Percentiles rank a stretch among this genome's conserved stretches.
Conservation (phyloP, 2,113 vertebrate genomes). For the Phoenicopterus ruber region DNA sequence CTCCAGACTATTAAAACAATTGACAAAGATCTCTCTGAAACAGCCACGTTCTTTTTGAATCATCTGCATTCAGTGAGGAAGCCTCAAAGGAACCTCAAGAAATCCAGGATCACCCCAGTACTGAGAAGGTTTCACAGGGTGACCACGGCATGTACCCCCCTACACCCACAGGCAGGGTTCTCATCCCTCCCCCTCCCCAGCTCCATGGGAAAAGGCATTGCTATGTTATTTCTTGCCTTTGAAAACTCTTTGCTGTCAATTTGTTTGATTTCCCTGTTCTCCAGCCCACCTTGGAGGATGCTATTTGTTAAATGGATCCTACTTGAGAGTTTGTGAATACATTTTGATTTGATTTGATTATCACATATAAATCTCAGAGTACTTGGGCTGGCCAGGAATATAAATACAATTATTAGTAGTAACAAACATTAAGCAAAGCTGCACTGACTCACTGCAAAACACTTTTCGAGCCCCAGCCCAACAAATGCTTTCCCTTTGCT, state of each 20-base stretch:
- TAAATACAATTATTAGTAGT: not conserved
- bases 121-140: not conserved
- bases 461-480: not conserved
- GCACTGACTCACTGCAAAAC: not conserved
- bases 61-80: not conserved
- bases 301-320: not conserved
- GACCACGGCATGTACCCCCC: fast-evolving
- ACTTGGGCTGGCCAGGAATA: not conserved
- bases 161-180: not conserved
- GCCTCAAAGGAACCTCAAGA: not conserved
- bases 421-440: not conserved
- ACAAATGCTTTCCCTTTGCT: not conserved
- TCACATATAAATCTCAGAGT: not conserved
- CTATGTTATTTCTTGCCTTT: not conserved
- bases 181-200: not conserved
- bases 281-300: not conserved
- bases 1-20: not conserved
- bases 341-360: conserved; percentile 10
- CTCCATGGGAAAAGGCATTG: not conserved
- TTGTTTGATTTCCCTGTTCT: not conserved
- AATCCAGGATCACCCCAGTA: not conserved
- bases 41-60: not conserved
- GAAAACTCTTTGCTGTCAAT: not conserved
- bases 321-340: not conserved
- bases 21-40: not conserved